phyloP scores from a whole-genome alignment of 2,888 invertebrate species.

The Muschampia plurimacula region DNA sequence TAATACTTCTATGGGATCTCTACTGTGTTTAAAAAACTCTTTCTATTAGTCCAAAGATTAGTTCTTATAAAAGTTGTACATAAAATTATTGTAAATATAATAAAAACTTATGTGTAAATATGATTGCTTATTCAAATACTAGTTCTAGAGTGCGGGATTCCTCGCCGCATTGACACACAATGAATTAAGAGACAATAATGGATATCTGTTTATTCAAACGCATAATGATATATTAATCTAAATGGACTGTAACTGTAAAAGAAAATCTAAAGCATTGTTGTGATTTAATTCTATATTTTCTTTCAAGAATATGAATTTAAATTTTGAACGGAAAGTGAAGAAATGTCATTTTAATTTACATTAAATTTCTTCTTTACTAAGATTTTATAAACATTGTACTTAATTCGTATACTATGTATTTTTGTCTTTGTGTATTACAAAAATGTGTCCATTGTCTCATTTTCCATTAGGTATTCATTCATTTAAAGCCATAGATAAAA shows the following conservation, averaged over 20 bases:
- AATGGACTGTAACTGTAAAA: constrained; percentile 39
- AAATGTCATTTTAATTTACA: neutral
- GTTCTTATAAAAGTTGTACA: constrained; percentile 50
- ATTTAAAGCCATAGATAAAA: neutral
- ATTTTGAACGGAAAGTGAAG: neutral
- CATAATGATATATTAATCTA: constrained; percentile 52
- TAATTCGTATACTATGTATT: constrained; percentile 38
- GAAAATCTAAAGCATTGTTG: constrained; percentile 21
- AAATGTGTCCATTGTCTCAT: constrained; percentile 26
- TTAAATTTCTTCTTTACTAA: constrained; percentile 6
- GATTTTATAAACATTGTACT: constrained; percentile 28
- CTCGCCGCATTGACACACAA: constrained; percentile 50
- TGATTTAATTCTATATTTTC: constrained; percentile 12
- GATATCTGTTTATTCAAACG: constrained; percentile 66
- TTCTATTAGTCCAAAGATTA: constrained; percentile 75
- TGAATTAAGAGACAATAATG: constrained; percentile 78
- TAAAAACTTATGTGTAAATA: constrained; percentile 72
- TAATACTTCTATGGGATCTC: constrained; percentile 83
- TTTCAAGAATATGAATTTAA: neutral
- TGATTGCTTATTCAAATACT: constrained; percentile 55
- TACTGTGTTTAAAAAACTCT: constrained; percentile 81
- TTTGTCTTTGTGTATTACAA: constrained; percentile 18
- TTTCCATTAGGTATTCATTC: constrained; percentile 3
- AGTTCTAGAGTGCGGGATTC: constrained; percentile 39
- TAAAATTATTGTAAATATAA: constrained; percentile 59